Evolutionary conservation across 2,888 invertebrate species (phyloP), one percentile per base, ranked within the genome.

Genomic region (Anticlea derivata): DNA sequence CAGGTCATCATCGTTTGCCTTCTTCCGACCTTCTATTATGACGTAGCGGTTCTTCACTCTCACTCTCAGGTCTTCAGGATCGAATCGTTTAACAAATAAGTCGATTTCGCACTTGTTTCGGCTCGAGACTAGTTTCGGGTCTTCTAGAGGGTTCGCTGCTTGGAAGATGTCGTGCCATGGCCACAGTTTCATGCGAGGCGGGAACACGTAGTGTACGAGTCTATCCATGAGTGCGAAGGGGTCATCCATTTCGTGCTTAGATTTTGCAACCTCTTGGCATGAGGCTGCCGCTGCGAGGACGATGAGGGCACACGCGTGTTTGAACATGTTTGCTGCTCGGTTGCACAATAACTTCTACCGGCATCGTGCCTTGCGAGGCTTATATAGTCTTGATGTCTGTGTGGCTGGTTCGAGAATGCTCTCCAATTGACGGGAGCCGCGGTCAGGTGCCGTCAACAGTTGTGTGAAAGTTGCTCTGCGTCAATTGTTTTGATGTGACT

Each of bases 31-130:
- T 66, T 88, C 86, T 2, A 89, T 80, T 10, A 81, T 72, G 34
- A 90, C 78, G 61, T 82, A 78, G 4, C 81, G 80, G 61, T 87
- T 83, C 64, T 86, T 88, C 20, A 90, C 87, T 73, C 78, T 84
- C 38, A 90, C 75, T 55, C 73, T 79, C 11, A 90, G 56, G 38
- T 89, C 88, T 2, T 88, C 86, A 0, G 88, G 88, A 34, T 82
- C 78, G 63, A 86, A 88, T 38, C 75, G 68, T 51, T 73, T 83
- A 4, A 87, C 87, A 64, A 73, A 80, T 23, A 90, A 60, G 38
- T 77, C 80, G 8, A 90, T 74, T 58, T 80, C 75, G 47, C 83
- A 82, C 40, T 78, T 81, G 3, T 84, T 73, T 1, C 72, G 65
- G 44, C 81, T 80, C 1, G 86, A 82, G n/a, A 76, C 60, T 1